Evolutionary conservation across 2,888 invertebrate genomes (phyloP).

Genomic region (Folsomia candida): DNA sequence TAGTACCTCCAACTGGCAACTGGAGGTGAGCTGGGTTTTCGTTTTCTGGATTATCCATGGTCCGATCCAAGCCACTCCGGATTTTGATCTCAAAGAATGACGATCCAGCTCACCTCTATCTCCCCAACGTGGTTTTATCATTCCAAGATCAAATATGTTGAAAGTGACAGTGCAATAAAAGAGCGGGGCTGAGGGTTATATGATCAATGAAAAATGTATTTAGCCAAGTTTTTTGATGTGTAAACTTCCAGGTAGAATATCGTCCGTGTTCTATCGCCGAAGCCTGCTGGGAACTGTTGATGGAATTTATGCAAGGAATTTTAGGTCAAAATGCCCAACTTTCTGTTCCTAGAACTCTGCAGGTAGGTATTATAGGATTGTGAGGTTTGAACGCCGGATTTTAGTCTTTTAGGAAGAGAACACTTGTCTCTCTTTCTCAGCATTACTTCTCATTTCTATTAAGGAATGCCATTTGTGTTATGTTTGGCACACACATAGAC

Average conservation of each 20-base stretch:
- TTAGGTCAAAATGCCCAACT: slow-evolving; percentile 69
- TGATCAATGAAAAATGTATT: neutral
- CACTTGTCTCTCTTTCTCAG: neutral
- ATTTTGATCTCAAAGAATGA: too few relatives aligned
- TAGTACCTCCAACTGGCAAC: too few relatives aligned
- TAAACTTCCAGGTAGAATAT: slow-evolving; percentile 70
- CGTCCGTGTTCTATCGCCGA: slow-evolving; percentile 83
- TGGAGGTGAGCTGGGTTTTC: too few relatives aligned
- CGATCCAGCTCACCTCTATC: too few relatives aligned
- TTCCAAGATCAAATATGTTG: neutral
- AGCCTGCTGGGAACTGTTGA: slow-evolving; percentile 85
- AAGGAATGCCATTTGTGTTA: too few relatives aligned
- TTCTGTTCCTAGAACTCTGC: slow-evolving; percentile 70
- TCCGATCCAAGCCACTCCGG: too few relatives aligned
- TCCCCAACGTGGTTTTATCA: neutral
- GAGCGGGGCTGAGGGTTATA: neutral
- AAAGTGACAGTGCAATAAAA: neutral
- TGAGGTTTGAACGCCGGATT: too few relatives aligned
- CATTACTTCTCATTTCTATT: neutral
- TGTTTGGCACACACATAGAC: neutral
- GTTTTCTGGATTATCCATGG: too few relatives aligned
- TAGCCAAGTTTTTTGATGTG: neutral
- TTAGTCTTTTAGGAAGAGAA: too few relatives aligned
- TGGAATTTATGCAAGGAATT: slow-evolving; percentile 88
- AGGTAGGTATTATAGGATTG: slow-evolving; percentile 53